These are phyloP conservation scores for Bothrops jararaca DNA, from an alignment of 2,113 vertebrate genomes.

Conservation along the genomic window DNA sequence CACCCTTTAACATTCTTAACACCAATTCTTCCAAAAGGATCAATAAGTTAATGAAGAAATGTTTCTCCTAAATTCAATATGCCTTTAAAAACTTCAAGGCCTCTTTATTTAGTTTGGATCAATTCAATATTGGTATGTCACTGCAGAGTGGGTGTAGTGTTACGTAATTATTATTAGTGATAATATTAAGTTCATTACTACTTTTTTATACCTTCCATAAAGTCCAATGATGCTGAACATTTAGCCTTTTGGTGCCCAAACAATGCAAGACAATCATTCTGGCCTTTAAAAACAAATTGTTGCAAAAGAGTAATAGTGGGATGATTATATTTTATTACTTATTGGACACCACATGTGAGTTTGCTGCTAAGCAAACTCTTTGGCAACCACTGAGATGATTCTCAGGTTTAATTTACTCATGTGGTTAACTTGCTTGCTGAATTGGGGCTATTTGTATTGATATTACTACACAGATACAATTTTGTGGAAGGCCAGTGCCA, in stretches of 20 bases:
- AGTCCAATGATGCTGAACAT: constrained; percentile 59
- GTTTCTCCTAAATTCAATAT: constrained; percentile 26
- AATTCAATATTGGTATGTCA: constrained; percentile 33
- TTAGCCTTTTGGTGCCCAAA: constrained; percentile 62
- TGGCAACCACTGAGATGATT: constrained; percentile 1
- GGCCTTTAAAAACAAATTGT: constrained; percentile 44
- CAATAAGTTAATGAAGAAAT: constrained; percentile 1
- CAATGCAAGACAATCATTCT: constrained; percentile 58
- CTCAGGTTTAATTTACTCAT: neutral
- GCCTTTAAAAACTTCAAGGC: constrained; percentile 46
- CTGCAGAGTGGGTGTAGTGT: constrained; percentile 19
- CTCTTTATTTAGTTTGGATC: constrained; percentile 55
- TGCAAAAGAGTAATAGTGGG: constrained; percentile 7
- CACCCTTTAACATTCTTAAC: neutral
- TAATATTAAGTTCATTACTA: constrained; percentile 54
- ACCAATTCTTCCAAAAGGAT: neutral
- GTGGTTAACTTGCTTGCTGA: constrained; percentile 16
- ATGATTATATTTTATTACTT: constrained; percentile 3
- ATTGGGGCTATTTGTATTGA: neutral
- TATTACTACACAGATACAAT: constrained; percentile 16
- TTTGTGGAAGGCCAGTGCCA: neutral
- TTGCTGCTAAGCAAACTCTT: neutral
- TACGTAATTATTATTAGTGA: constrained; percentile 22
- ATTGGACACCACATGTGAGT: neutral
- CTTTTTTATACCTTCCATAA: constrained; percentile 66